Percentiles rank a stretch among this genome's conserved stretches.
Conservation (phyloP, 1,140 invertebrate species). For the Proctacanthus coquilletti region DNA sequence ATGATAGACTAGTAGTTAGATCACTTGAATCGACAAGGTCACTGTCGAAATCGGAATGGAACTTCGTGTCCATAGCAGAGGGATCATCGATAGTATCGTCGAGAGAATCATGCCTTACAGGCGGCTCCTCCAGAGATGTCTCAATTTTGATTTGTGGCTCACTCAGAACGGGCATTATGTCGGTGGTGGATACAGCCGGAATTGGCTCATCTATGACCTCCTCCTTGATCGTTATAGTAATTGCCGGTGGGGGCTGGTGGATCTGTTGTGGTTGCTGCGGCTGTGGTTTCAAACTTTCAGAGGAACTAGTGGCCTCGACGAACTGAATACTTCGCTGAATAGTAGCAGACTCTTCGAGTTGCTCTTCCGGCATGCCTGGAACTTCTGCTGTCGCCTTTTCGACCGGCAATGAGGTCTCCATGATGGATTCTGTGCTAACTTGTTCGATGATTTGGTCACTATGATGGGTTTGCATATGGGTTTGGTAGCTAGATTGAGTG, state of each 20-base stretch:
- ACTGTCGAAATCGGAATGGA: slow-evolving; percentile 26
- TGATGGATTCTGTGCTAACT: too few species aligned
- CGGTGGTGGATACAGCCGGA: background rate
- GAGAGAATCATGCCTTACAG: slow-evolving; percentile 23
- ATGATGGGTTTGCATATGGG: slow-evolving; percentile 29
- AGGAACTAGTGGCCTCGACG: too few species aligned
- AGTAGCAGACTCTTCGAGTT: background rate
- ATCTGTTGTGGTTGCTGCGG: too few species aligned
- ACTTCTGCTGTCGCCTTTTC: too few species aligned
- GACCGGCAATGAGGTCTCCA: too few species aligned
- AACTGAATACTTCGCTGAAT: background rate
- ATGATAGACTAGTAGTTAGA: slow-evolving; percentile 21
- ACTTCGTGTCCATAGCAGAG: slow-evolving; percentile 22
- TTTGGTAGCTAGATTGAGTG: slow-evolving; percentile 25
- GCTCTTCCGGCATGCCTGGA: too few species aligned
- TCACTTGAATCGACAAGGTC: slow-evolving; percentile 26
- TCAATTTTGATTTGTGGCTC: background rate
- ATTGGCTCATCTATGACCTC: background rate
- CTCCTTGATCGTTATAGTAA: background rate
- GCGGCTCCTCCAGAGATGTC: too few species aligned
- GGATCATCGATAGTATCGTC: slow-evolving; percentile 22
- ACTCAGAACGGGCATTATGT: background rate
- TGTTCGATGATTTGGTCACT: slow-evolving; percentile 16
- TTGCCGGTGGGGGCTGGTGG: background rate
- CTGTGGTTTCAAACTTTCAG: too few species aligned